Evolutionary conservation across 2,797 vertebrate species (phyloP), one percentile per base, ranked within the genome.

Genomic region (Oryzias sinensis): DNA sequence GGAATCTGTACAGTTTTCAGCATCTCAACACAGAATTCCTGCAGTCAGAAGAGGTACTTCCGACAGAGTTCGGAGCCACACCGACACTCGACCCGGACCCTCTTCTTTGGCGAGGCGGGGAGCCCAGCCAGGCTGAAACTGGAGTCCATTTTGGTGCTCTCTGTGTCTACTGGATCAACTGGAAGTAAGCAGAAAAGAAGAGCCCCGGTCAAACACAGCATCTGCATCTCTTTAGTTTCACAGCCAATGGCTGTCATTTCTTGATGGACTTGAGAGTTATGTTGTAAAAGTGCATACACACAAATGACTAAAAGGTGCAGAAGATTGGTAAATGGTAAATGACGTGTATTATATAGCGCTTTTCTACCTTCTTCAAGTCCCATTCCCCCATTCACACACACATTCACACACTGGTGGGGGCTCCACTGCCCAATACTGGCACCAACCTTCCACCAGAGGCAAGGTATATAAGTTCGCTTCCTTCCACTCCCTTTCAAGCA

Each of bases 101-200:
- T 88, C 79, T 95, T 93, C 70, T 93, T 94, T 14, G 95, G 93
- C 40, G 94, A 94, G 47, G 90, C 78, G 0, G 92, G 83, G 24
- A 93, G 89, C 22, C 89, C 91, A 0, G 91, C 92, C 50, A 93
- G 77, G 59, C 91, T 92, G 54, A 96, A 95, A 81, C 94, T 95
- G 62, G 93, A 92, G 82, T 96, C 94, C 95, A 96, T 96, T 80
- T 90, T 93, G 69, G 91, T 94, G 83, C 94, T 95, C 74, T 97
- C 94, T 52, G 92, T 93, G 77, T 95, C 93, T 14, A 97, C 87
- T 0, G 94, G 92, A 72, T 96, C 94, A 85, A 94, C 96, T 97
- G 89, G 59, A 76, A 70, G 52, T 3, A 79, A 44, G 64, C 11
- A 54, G 16, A 18, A 41, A 16, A 43, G 16, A 2, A 43, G 7